phyloP scores from a whole-genome alignment of 2,888 invertebrate genomes.

The Athalia rosae region DNA sequence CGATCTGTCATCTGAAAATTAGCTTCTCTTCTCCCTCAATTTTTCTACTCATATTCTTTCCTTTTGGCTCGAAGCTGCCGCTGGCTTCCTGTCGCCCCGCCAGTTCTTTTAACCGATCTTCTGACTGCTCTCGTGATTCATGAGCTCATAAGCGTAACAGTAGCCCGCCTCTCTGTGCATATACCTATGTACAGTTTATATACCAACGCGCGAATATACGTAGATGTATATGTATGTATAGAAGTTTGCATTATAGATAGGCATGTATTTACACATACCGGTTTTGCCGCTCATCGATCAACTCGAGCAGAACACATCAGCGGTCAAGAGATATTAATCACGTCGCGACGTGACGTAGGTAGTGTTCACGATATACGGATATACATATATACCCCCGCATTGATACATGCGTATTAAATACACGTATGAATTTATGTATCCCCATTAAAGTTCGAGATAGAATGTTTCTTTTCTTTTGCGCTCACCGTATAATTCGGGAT shows the following conservation, averaged over 20 bases:
- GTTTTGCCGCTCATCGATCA: conserved; percentile 24
- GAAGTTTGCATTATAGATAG: too few species aligned
- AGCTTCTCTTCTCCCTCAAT: conserved; percentile 21
- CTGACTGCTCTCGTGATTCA: conserved; percentile 39
- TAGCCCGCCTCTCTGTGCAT: not conserved
- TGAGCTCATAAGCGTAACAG: conserved; percentile 40
- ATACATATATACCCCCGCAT: too few species aligned
- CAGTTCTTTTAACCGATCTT: conserved; percentile 16
- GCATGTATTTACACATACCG: not conserved
- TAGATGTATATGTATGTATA: not conserved
- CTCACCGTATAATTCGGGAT: too few species aligned
- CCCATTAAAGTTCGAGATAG: too few species aligned
- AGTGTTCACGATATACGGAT: not conserved
- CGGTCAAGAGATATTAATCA: conserved; percentile 4
- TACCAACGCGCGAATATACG: not conserved
- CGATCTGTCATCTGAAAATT: conserved; percentile 39
- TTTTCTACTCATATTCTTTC: not conserved
- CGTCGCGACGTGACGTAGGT: not conserved
- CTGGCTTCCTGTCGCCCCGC: conserved; percentile 3
- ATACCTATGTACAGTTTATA: not conserved
- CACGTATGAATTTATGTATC: too few species aligned
- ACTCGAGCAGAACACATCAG: conserved; percentile 11
- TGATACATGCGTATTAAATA: too few species aligned
- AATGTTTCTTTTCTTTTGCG: too few species aligned
- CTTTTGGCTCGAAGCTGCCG: not conserved